These are phyloP conservation scores for Limonius californicus DNA, from an alignment of 1,140 invertebrate species.

Conservation along the genomic window DNA sequence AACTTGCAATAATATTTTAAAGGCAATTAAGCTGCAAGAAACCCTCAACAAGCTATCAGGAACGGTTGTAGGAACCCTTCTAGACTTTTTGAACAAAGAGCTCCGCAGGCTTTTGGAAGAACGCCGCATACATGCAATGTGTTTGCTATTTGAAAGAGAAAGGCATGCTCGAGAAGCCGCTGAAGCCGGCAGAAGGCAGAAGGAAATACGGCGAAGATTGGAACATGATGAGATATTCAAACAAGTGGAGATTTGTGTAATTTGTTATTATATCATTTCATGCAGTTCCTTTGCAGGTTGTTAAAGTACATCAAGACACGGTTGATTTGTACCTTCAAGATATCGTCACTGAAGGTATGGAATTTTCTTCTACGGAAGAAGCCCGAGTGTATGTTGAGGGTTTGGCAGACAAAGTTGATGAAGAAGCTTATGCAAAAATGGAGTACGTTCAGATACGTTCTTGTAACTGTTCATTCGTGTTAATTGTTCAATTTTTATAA, in stretches of 20 bases:
- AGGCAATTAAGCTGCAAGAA: conserved; percentile 51
- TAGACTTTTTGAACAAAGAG: conserved; percentile 75
- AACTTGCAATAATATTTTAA: conserved; percentile 25
- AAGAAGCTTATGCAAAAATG: conserved; percentile 41
- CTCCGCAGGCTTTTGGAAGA: conserved; percentile 67
- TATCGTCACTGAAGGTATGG: conserved; percentile 58
- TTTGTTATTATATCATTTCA: no score
- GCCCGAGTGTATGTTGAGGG: conserved; percentile 53
- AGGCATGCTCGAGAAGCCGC: conserved; percentile 65
- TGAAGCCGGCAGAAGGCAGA: conserved; percentile 65
- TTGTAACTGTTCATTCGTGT: not conserved
- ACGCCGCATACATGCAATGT: conserved; percentile 64
- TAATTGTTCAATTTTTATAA: no score
- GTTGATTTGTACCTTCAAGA: conserved; percentile 62
- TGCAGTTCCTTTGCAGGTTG: conserved; percentile 17
- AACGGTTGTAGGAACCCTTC: conserved; percentile 57
- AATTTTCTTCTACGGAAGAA: conserved; percentile 54
- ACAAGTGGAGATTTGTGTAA: conserved; percentile 56
- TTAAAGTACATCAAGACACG: conserved; percentile 54
- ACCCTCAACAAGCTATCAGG: conserved; percentile 60
- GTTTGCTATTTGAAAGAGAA: conserved; percentile 63
- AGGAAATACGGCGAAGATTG: conserved; percentile 59
- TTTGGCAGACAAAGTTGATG: conserved; percentile 58
- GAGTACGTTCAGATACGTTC: conserved; percentile 35
- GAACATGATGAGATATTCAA: conserved; percentile 76